These are phyloP conservation scores for Muntiacus reevesi DNA, from an alignment of 2,113 vertebrate species.

Conservation along the genomic window DNA sequence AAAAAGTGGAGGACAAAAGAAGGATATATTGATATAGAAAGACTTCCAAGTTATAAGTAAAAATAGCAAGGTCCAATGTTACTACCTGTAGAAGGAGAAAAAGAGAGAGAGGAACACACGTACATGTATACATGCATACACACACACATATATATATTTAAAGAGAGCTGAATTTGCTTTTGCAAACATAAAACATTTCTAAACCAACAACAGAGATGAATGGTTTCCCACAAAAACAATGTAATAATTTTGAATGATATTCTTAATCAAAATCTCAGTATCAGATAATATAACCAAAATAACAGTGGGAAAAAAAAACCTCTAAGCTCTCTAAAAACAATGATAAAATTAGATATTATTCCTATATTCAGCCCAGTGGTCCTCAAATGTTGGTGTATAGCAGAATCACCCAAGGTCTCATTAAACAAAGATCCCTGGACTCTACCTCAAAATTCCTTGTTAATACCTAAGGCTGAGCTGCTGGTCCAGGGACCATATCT, in stretches of 20 bases:
- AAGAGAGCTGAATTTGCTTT: not conserved
- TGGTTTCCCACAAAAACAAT: not conserved
- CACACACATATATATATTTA: not conserved
- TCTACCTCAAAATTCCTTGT: not conserved
- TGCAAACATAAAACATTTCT: not conserved
- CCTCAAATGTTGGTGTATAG: not conserved
- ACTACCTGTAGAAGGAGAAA: not conserved
- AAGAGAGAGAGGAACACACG: no score
- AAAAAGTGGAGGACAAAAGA: not conserved
- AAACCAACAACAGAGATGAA: not conserved
- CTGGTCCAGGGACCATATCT: not conserved
- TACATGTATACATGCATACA: not conserved
- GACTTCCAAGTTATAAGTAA: not conserved
- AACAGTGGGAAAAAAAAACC: not conserved
- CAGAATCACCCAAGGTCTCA: not conserved
- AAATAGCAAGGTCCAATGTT: not conserved
- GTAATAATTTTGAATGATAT: not conserved
- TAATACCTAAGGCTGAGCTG: not conserved
- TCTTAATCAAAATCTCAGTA: constrained; percentile 9
- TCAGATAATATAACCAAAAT: constrained; percentile 1
- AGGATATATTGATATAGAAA: not conserved
- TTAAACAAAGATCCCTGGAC: not conserved
- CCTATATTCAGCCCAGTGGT: not conserved
- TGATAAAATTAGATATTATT: not conserved
- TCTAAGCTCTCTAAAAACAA: not conserved